phyloP scores from a whole-genome alignment of 2,797 vertebrate genomes.

The Myripristis murdjan region DNA sequence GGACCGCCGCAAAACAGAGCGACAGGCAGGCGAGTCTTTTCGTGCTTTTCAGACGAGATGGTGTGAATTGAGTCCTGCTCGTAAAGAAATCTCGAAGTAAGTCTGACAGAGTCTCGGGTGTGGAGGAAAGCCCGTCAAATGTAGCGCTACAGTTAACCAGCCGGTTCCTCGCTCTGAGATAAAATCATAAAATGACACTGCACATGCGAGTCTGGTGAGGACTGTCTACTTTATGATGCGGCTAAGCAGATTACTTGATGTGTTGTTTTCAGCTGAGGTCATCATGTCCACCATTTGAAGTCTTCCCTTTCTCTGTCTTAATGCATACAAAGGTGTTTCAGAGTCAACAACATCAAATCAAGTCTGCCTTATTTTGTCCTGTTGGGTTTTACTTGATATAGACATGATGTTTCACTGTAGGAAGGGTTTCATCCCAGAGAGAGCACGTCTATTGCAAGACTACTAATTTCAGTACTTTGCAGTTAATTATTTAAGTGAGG shows the following conservation, averaged over 20 bases:
- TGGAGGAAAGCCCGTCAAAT: fast-evolving
- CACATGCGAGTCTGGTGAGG: background rate
- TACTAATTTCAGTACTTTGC: slow-evolving; percentile 27
- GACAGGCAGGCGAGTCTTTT: background rate
- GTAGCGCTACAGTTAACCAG: fast-evolving
- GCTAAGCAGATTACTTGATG: background rate
- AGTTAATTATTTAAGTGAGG: background rate
- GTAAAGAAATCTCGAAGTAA: too few relatives aligned
- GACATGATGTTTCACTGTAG: too few relatives aligned
- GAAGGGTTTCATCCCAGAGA: background rate
- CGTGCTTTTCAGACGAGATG: background rate
- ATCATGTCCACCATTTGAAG: background rate
- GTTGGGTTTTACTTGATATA: background rate
- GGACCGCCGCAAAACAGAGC: slow-evolving; percentile 27
- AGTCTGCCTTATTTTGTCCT: background rate
- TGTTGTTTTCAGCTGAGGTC: background rate
- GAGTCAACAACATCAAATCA: slow-evolving; percentile 3
- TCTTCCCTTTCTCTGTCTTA: background rate
- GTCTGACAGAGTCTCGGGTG: background rate
- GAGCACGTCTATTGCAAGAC: background rate
- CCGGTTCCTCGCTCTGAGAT: too few relatives aligned
- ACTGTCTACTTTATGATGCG: background rate
- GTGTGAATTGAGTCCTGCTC: background rate
- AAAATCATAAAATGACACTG: slow-evolving; percentile 13
- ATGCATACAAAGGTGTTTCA: background rate